Percentiles rank a stretch among this genome's conserved stretches.
Conservation (phyloP, 1,140 invertebrate species). For the Acromyrmex echinatior region DNA sequence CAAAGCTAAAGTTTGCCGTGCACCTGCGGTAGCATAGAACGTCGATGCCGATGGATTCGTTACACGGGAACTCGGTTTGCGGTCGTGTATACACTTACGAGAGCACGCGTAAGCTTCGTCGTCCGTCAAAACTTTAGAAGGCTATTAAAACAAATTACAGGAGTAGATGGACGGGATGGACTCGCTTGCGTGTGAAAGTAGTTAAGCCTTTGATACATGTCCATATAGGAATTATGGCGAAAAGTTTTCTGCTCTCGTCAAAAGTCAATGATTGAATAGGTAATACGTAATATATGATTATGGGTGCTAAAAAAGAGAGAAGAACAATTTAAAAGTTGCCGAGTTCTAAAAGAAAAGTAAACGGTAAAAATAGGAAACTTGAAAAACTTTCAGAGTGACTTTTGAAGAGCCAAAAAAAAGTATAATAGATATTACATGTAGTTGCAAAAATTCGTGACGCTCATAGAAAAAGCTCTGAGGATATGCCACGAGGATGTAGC, state of each 20-base stretch:
- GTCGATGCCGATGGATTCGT: constrained; percentile 75
- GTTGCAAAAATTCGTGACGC: background rate
- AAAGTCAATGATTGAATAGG: background rate
- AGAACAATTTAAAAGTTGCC: background rate
- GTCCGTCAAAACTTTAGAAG: constrained; percentile 62
- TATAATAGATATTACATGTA: background rate
- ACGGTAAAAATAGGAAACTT: background rate
- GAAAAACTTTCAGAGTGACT: background rate
- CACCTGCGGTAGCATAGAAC: constrained; percentile 56
- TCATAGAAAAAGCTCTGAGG: background rate
- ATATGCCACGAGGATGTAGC: constrained; percentile 30
- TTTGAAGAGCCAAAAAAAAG: background rate
- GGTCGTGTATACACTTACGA: constrained; percentile 55
- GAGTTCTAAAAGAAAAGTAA: background rate
- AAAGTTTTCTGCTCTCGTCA: constrained; percentile 21
- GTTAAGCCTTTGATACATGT: constrained; percentile 32
- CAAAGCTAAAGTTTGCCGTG: constrained; percentile 68
- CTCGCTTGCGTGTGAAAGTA: constrained; percentile 4
- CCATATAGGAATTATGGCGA: background rate
- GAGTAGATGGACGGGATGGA: background rate
- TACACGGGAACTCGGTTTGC: constrained; percentile 73
- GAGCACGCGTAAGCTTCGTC: constrained; percentile 30
- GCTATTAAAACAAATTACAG: constrained; percentile 62
- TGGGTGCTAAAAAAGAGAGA: background rate
- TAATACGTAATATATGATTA: background rate